Evolutionary conservation across 1,140 invertebrate species (phyloP).

Genomic region (Drosophila lacteicornis): DNA sequence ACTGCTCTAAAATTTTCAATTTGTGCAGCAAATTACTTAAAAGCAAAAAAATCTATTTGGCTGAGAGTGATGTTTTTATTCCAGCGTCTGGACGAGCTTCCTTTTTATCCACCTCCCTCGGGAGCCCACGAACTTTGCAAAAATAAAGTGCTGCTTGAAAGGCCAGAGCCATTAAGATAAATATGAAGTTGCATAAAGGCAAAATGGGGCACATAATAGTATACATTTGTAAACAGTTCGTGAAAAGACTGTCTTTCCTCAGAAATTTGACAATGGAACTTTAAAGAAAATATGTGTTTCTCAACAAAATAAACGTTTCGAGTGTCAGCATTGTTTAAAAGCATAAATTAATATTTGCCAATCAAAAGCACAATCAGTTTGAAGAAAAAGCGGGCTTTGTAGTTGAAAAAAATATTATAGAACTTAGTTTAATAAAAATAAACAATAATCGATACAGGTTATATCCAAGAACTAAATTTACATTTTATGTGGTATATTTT

Average conservation of each 20-base stretch:
- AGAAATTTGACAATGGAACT: not conserved
- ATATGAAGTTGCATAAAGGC: constrained; percentile 28
- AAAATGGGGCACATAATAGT: not conserved
- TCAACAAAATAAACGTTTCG: not conserved
- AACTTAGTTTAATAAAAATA: not conserved
- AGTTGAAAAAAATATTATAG: not conserved
- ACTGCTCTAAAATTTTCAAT: constrained; percentile 35
- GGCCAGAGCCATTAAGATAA: constrained; percentile 41
- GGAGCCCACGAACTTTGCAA: constrained; percentile 14
- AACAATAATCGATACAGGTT: not conserved
- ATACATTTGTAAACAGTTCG: not conserved
- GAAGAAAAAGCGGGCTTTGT: too few relatives aligned
- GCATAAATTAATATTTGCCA: not conserved
- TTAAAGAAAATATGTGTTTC: not conserved
- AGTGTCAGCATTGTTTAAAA: not conserved
- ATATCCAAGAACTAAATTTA: not conserved
- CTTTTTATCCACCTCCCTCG: not conserved
- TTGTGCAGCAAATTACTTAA: constrained; percentile 60
- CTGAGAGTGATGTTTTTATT: constrained; percentile 34
- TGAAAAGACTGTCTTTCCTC: not conserved
- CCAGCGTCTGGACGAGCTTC: constrained; percentile 11
- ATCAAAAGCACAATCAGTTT: too few relatives aligned
- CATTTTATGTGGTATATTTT: not conserved
- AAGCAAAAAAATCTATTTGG: constrained; percentile 75
- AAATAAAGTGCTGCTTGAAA: constrained; percentile 44